phyloP scores from a whole-genome alignment of 1,140 invertebrate species.

The Arctopsyche grandis region DNA sequence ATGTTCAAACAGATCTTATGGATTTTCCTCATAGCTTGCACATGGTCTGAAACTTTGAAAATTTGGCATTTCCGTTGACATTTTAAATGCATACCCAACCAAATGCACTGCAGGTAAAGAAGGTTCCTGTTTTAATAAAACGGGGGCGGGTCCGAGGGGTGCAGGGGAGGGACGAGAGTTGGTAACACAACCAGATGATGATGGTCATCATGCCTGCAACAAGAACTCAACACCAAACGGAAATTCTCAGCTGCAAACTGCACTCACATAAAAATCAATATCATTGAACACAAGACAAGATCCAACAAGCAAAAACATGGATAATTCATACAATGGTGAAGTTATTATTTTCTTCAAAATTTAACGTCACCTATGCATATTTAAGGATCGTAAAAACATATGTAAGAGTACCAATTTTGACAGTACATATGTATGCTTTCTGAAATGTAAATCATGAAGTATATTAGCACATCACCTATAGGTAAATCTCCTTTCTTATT shows the following conservation, averaged over 20 bases:
- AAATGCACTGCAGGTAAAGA: not conserved
- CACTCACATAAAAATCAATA: not conserved
- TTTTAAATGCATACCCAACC: not conserved
- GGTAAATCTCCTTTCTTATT: too few species aligned
- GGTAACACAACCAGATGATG: conserved; percentile 42
- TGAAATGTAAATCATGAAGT: too few species aligned
- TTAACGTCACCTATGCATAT: too few species aligned
- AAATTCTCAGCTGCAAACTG: conserved; percentile 14
- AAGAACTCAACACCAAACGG: not conserved
- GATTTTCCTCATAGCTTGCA: too few species aligned
- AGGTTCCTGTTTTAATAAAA: conserved; percentile 30
- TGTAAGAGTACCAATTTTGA: too few species aligned
- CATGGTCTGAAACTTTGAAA: not conserved
- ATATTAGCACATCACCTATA: too few species aligned
- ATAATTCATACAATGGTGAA: not conserved
- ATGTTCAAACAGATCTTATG: too few species aligned
- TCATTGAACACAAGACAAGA: too few species aligned
- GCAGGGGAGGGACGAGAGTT: conserved; percentile 20
- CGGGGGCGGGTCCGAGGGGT: conserved; percentile 11
- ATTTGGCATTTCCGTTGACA: not conserved
- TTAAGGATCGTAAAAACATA: too few species aligned
- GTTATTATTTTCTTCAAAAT: too few species aligned
- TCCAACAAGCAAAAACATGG: too few species aligned
- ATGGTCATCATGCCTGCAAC: conserved; percentile 25
- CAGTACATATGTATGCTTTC: too few species aligned